These are phyloP conservation scores for Dyspetes luteomarginatus DNA, from an alignment of 2,888 invertebrate genomes.

Conservation along the genomic window DNA sequence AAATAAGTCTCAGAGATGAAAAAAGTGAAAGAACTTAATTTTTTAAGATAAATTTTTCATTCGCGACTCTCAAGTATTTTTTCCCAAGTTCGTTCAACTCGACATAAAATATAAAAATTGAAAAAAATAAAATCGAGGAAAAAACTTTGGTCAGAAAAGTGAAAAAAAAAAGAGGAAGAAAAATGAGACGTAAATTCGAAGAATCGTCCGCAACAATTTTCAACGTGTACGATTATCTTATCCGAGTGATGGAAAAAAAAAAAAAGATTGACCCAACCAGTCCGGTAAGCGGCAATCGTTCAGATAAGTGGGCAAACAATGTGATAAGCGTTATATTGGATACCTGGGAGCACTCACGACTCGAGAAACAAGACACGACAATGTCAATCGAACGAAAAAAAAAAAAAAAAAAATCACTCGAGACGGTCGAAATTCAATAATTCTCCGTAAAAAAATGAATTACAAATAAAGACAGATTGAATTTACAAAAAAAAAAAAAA, in stretches of 20 bases:
- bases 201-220: background rate
- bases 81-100: background rate
- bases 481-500: background rate
- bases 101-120: too few relatives aligned
- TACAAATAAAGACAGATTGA: too few relatives aligned
- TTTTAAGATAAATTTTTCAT: conserved; percentile 17
- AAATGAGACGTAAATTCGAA: background rate
- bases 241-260: background rate
- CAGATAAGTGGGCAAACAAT: conserved; percentile 13
- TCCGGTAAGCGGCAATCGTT: background rate
- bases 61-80: conserved; percentile 24
- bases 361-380: background rate
- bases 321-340: conserved; percentile 29
- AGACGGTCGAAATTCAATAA: background rate
- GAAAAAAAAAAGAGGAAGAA: background rate
- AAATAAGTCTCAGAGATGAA: background rate
- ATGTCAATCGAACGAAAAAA: background rate
- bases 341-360: conserved; percentile 5
- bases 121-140: background rate
- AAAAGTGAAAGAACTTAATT: background rate
- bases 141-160: background rate
- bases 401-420: background rate
- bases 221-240: conserved; percentile 1
- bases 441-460: too few relatives aligned
- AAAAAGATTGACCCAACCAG: background rate